phyloP scores from a whole-genome alignment of 1,140 invertebrate genomes.

The Leptonema lineaticorne region DNA sequence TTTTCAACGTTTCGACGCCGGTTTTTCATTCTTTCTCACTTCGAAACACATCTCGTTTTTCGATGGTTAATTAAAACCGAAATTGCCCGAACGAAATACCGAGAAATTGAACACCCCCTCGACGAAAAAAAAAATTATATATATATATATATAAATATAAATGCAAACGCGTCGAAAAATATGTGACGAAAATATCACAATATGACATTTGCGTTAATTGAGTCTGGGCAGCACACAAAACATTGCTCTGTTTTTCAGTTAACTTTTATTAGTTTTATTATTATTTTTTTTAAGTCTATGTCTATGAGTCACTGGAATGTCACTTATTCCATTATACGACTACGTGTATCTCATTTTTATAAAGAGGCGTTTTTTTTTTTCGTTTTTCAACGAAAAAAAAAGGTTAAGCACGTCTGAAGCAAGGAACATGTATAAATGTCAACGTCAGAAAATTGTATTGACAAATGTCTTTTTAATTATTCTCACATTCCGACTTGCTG shows the following conservation, averaged over 20 bases:
- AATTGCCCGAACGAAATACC: slow-evolving; percentile 1
- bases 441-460: not conserved
- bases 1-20: slow-evolving; percentile 6
- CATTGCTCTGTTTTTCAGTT: too few species aligned
- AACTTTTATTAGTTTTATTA: too few species aligned
- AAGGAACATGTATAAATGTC: slow-evolving; percentile 11
- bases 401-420: not conserved
- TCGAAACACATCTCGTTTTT: not conserved
- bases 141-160: not conserved
- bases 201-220: not conserved
- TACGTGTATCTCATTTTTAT: not conserved
- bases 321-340: too few species aligned
- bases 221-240: not conserved
- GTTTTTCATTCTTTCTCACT: not conserved
- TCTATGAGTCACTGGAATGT: too few species aligned
- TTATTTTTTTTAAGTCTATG: too few species aligned
- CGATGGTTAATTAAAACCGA: not conserved
- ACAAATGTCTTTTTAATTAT: slow-evolving; percentile 16
- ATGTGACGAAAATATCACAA: not conserved
- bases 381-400: slow-evolving; percentile 3
- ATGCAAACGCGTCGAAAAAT: not conserved
- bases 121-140: not conserved
- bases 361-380: not conserved
- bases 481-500: not conserved
- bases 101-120: not conserved